Conservation (phyloP, 2,113 vertebrate genomes). For the Salvelinus fontinalis region DNA sequence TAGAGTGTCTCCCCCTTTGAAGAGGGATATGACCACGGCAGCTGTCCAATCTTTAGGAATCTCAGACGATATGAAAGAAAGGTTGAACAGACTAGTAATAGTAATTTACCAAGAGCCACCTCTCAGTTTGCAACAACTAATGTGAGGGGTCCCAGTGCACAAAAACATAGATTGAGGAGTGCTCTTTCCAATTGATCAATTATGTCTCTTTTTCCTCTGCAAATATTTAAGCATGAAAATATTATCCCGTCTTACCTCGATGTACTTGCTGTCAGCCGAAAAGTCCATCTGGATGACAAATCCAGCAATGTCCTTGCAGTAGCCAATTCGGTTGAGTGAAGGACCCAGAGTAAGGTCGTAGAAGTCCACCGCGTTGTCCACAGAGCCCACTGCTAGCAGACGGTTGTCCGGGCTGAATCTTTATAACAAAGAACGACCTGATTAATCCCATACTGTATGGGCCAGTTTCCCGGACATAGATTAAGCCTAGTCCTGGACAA, state of each 20-base stretch:
- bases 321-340: conserved; percentile 88
- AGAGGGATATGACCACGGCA: too few species aligned
- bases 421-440: conserved; percentile 20
- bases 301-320: conserved; percentile 94
- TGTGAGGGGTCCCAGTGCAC: too few species aligned
- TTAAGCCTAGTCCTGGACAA: too few species aligned
- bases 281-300: conserved; percentile 95
- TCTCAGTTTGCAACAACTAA: too few species aligned
- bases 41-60: too few species aligned
- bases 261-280: conserved; percentile 90
- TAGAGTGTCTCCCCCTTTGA: too few species aligned
- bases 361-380: conserved; percentile 92
- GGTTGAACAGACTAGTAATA: too few species aligned
- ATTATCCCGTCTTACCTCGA: conserved; percentile 76
- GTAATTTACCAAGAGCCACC: too few species aligned
- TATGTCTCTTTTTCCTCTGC: neutral
- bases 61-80: too few species aligned
- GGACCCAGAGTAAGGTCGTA: conserved; percentile 95
- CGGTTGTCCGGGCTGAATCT: conserved; percentile 94
- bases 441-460: neutral
- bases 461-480: neutral
- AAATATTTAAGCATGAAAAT: neutral
- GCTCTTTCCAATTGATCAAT: neutral
- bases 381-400: conserved; percentile 89
- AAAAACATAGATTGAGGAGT: too few species aligned